Base-by-base conservation (phyloP, 2,888 invertebrate species). In the Campoplex capitator region DNA sequence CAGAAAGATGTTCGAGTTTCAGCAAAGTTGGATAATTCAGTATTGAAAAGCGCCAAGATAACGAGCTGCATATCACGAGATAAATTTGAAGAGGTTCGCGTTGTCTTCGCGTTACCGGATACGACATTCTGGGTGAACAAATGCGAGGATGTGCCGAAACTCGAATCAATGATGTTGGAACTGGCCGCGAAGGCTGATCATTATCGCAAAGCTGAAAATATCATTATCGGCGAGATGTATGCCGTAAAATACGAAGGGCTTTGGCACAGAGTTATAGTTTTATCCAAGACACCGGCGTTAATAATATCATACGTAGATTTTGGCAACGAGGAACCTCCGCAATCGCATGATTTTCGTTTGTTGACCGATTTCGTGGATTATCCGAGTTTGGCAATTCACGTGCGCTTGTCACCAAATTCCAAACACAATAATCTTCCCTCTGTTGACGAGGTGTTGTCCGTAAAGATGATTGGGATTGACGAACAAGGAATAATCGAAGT, bases 241-340 rank as follows among this genome's bases (percentile, higher is more conserved):
- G 91, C 90, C 0, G 77, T 88, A 1, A 6, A 88, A 8, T 90
- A 84, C 65, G 88, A 88, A 4, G 23, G 16, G 2, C 2, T 88
- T 9, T 93, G 93, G 93, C 90, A 92, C 42, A 87, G 94, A 82
- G 92, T 85, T 4, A 18, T 80, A 0, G 71, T 94, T 23, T 51
- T 83, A 4, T 85, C 89, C 0, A 1, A 88, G 1, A 84, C 89
- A 38, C 93, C 93, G 11, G 6, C 86, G n/a, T 89, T 32, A 0
- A 75, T 92, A 1, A 75, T 92, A 1, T 88, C 88, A 18, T 92
- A 86, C 28, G 73, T 93, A 3, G 93, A 93, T 88, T 93, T 83
- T 35, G 93, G 93, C 1, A 90, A 92, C 16, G 58, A 45, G 0
- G 85, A 82, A 8, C n/a, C 68, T 0, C 4, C 88, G 2, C 32